Evolutionary conservation across 2,113 vertebrate species (phyloP).

Genomic region (Paratilapia polleni): DNA sequence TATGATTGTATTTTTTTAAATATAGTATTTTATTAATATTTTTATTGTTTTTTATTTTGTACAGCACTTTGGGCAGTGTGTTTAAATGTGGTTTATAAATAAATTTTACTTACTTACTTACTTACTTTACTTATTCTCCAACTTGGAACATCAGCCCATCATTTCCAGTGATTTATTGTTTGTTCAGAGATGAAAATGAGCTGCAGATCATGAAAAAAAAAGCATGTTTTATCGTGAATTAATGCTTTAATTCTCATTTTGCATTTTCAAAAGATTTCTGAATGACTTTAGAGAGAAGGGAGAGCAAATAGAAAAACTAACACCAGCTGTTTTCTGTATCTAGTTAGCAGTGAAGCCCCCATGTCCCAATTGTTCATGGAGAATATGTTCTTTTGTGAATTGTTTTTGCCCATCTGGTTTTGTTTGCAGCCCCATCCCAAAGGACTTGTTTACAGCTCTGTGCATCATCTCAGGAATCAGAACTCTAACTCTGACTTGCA

Average conservation of each 20-base stretch:
- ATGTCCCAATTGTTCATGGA: constrained; percentile 53
- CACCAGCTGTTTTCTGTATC: constrained; percentile 67
- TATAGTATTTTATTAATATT: no score
- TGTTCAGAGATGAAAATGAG: not conserved
- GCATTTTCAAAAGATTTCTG: constrained; percentile 3
- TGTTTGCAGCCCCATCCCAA: constrained; percentile 46
- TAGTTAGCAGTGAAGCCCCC: constrained; percentile 53
- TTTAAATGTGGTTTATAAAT: no score
- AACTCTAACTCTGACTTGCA: constrained; percentile 37
- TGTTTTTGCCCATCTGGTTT: constrained; percentile 67
- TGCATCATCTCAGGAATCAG: constrained; percentile 64
- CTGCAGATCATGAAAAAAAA: not conserved
- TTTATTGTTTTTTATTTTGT: no score
- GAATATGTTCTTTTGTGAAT: constrained; percentile 69
- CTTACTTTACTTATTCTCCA: no score
- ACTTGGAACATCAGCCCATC: not conserved
- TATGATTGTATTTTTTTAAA: no score
- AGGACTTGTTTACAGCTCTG: constrained; percentile 66
- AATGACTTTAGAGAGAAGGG: constrained; percentile 23
- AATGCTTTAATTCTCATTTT: constrained; percentile 25
- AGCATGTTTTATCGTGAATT: not conserved
- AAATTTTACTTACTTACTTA: no score
- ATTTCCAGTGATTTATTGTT: not conserved
- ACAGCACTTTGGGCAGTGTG: no score
- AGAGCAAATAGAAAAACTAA: constrained; percentile 29